A percentile compares a stretch with the other conserved stretches of the same genome.
Conservation (phyloP, 2,797 vertebrate genomes). For the Rhinogobio ventralis region DNA sequence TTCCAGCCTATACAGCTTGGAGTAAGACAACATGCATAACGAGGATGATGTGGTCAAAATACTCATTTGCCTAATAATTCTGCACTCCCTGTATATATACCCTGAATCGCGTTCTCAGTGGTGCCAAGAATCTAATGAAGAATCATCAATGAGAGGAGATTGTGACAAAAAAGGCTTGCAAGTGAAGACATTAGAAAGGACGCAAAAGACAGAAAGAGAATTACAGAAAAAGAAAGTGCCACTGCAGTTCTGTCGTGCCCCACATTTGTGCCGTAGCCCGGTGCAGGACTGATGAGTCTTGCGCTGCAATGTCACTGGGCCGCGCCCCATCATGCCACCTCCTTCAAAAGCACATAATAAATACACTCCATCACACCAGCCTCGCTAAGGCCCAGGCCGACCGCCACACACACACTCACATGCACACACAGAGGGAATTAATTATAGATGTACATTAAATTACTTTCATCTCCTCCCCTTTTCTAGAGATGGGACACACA, state of each 20-base stretch:
- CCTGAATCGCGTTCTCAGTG: not conserved
- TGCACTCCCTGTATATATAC: too few relatives aligned
- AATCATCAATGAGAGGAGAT: not conserved
- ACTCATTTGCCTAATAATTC: too few relatives aligned
- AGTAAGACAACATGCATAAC: too few relatives aligned
- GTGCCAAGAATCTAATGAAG: not conserved
- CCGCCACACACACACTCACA: slow-evolving; percentile 64
- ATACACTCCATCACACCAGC: slow-evolving; percentile 83
- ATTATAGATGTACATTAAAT: slow-evolving; percentile 98
- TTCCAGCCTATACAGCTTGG: too few relatives aligned
- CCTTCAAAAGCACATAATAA: slow-evolving; percentile 72
- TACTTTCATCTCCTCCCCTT: slow-evolving; percentile 90
- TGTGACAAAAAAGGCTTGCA: not conserved
- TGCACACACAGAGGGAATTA: slow-evolving; percentile 82
- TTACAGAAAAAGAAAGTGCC: slow-evolving; percentile 37
- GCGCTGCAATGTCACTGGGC: slow-evolving; percentile 70
- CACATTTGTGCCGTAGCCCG: slow-evolving; percentile 68
- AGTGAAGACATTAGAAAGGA: slow-evolving; percentile 44
- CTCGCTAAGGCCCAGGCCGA: slow-evolving; percentile 71
- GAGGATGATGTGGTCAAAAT: too few relatives aligned
- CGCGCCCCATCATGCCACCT: slow-evolving; percentile 53
- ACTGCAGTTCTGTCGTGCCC: slow-evolving; percentile 65
- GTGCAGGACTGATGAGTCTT: slow-evolving; percentile 71
- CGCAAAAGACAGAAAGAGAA: slow-evolving; percentile 19
- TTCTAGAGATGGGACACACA: slow-evolving; percentile 76